Conservation (phyloP, 2,113 vertebrate genomes). For the Petrocephalus zakoni region DNA sequence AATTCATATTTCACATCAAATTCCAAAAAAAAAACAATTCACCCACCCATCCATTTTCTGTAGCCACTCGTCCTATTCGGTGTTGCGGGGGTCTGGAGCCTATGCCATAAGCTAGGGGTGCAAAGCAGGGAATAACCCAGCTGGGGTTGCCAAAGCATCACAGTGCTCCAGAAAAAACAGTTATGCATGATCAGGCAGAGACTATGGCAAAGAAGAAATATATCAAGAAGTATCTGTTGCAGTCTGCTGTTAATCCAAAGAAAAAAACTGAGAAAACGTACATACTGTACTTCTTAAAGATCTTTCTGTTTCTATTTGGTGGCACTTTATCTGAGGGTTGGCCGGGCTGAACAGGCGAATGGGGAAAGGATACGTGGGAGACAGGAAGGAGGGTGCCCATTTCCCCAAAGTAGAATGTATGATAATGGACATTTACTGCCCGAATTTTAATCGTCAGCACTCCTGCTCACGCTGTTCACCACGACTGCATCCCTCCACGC, state of each 20-base stretch:
- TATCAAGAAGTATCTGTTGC: not conserved
- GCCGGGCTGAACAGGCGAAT: not conserved
- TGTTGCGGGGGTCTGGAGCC: not conserved
- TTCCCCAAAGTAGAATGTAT: no score
- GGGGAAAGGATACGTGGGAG: not conserved
- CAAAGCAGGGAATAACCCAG: not conserved
- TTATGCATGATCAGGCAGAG: not conserved
- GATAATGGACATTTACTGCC: not conserved
- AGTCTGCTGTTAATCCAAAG: not conserved
- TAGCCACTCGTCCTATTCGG: not conserved
- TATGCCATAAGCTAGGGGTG: not conserved
- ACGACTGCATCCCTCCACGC: not conserved
- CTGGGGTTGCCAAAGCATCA: not conserved
- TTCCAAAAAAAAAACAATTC: not conserved
- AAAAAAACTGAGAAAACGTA: not conserved
- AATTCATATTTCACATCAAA: not conserved
- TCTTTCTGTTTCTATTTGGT: not conserved
- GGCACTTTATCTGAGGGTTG: not conserved
- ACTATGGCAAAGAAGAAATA: not conserved
- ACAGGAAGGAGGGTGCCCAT: not conserved
- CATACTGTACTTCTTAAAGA: no score
- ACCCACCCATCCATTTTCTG: not conserved
- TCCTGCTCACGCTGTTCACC: not conserved
- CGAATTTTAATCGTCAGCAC: slow-evolving; percentile 15
- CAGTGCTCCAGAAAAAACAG: not conserved